Evolutionary conservation across 2,888 invertebrate species (phyloP).

Genomic region (Drosophila limbata): DNA sequence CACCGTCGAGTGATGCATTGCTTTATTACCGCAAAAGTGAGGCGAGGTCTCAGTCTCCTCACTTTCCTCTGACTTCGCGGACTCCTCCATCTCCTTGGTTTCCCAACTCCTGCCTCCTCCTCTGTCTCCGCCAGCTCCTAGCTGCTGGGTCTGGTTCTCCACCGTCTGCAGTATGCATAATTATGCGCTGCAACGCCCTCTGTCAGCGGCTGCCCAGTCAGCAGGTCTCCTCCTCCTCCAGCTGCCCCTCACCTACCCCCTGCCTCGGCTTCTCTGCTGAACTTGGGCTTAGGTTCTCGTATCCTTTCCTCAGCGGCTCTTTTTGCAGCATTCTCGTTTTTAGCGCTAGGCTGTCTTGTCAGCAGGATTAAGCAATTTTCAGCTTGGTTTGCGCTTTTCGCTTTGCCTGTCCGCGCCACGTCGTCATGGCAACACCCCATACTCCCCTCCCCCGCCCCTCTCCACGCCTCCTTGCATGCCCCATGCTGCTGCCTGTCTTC

Average conservation of each 20-base stretch:
- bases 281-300: slow-evolving; percentile 12
- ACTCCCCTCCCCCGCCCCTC: background rate
- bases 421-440: slow-evolving; percentile 43
- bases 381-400: slow-evolving; percentile 72
- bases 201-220: slow-evolving; percentile 78
- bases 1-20: slow-evolving; percentile 72
- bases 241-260: background rate
- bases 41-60: slow-evolving; percentile 31
- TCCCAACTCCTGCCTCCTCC: background rate
- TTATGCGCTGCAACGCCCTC: slow-evolving; percentile 83
- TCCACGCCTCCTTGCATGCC: background rate
- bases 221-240: slow-evolving; percentile 28
- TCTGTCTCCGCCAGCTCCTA: background rate
- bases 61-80: slow-evolving; percentile 1
- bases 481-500: slow-evolving; percentile 13
- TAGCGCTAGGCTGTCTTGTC: slow-evolving; percentile 70
- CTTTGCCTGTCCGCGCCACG: slow-evolving; percentile 60
- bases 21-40: slow-evolving; percentile 78
- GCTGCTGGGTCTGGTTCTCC: slow-evolving; percentile 4
- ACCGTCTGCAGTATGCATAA: slow-evolving; percentile 70
- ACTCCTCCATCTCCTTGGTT: background rate
- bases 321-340: slow-evolving; percentile 51
- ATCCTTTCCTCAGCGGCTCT: slow-evolving; percentile 57
- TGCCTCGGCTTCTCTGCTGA: background rate
- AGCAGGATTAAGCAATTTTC: slow-evolving; percentile 81